Evolutionary conservation across 2,888 invertebrate species (phyloP).

Genomic region (Muschampia plurimacula): DNA sequence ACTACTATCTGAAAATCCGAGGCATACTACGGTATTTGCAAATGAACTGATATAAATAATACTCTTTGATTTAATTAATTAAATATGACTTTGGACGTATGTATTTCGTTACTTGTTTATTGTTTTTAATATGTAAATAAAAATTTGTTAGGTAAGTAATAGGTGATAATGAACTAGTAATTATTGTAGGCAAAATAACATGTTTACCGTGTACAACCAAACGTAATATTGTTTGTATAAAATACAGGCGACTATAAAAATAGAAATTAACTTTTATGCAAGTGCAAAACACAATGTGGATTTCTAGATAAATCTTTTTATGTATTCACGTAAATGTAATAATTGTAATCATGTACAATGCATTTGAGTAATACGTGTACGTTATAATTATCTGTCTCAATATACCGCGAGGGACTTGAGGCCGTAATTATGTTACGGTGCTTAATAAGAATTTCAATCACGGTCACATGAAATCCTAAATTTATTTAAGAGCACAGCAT

Average conservation of each 20-base stretch:
- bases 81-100: constrained; percentile 15
- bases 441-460: constrained; percentile 32
- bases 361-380: constrained; percentile 19
- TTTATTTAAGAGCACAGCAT: constrained; percentile 2
- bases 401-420: constrained; percentile 33
- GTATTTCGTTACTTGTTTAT: constrained; percentile 26
- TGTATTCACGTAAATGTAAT: constrained; percentile 10
- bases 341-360: constrained; percentile 12
- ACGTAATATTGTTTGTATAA: background rate
- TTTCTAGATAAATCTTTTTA: constrained; percentile 12
- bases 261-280: background rate
- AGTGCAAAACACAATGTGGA: constrained; percentile 19
- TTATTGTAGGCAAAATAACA: constrained; percentile 20
- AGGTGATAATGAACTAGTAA: background rate
- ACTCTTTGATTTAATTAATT: background rate
- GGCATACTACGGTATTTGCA: background rate
- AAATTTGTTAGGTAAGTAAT: constrained; percentile 18
- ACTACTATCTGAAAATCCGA: constrained; percentile 5
- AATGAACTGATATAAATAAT: constrained; percentile 31
- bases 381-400: constrained; percentile 8
- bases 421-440: constrained; percentile 42
- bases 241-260: background rate
- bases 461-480: constrained; percentile 15
- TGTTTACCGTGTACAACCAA: constrained; percentile 27
- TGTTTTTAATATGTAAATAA: constrained; percentile 48